Base-by-base conservation (phyloP, 2,113 vertebrate species). In the Oplegnathus fasciatus region DNA sequence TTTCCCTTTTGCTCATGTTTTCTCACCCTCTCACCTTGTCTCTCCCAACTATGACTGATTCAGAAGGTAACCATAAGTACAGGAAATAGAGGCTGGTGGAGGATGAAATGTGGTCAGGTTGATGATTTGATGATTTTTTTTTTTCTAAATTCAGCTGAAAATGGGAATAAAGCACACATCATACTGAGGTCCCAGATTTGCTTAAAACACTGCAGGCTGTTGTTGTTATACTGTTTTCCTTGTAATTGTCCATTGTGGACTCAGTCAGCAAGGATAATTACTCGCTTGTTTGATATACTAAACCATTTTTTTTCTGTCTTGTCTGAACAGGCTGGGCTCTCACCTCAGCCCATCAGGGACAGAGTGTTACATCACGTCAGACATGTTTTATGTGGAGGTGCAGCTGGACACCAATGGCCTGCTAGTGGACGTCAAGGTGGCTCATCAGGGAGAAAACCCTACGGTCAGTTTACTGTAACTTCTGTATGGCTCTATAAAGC, bases 371-470 rank as follows among this genome's bases (percentile, higher is more conserved):
- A 99, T 99, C 95, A 99, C 97, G 48, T 98, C 97, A 0, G 98
- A 99, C 94, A 98, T 99, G 97, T 99, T 99, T 91, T 99, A 99
- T n/a, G 97, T 99, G 89, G 98, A 99, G 85, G 98, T 99, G 68
- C 98, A 99, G 94, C 91, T 99, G 89, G 98, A 99, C 93, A 93
- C 95, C 37, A 83, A 91, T 37, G 98, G 98, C 61, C 97, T 98
- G 94, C 95, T 99, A 52, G 97, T 97, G 87, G 98, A 99, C 67
- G 98, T 99, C 86, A 99, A 99, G 92, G 98, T 99, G 94, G 98
- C 98, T 87, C 98, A 99, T 95, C 98, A 99, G 50, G 97, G 98
- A 91, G 98, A 99, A 94, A 99, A 97, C 92, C 98, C 98, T 0
- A 98, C 98, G 96, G 98, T 99, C 88, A n/a, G 93, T 91, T 32